Percentiles rank a stretch among this genome's conserved stretches.
Evolutionary conservation across 2,888 invertebrate genomes (phyloP).

Genomic region (Ormyrus thymus): DNA sequence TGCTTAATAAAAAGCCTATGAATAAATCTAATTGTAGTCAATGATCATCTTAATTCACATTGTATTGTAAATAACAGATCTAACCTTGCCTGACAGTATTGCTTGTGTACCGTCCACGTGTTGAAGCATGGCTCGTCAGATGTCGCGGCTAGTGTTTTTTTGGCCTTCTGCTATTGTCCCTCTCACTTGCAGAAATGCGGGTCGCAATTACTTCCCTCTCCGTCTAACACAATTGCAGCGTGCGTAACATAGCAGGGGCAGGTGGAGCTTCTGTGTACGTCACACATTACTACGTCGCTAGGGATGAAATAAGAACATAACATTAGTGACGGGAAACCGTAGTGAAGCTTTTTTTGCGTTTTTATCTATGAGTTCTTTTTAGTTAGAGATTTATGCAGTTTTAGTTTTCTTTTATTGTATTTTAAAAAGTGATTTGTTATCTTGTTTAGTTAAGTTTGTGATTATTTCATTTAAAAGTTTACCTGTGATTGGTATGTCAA

Average conservation of each 20-base stretch:
- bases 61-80: too few relatives aligned
- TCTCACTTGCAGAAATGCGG: neutral
- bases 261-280: neutral
- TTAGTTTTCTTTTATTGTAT: constrained; percentile 2
- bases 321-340: constrained; percentile 35
- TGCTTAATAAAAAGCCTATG: too few relatives aligned
- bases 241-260: neutral
- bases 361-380: constrained; percentile 8
- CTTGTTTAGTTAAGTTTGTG: too few relatives aligned
- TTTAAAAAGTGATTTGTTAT: constrained; percentile 1
- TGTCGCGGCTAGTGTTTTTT: constrained; percentile 19
- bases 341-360: constrained; percentile 28
- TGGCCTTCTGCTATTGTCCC: neutral
- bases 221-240: neutral
- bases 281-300: constrained; percentile 50
- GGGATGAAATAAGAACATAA: constrained; percentile 56
- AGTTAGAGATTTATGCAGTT: neutral
- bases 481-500: too few relatives aligned
- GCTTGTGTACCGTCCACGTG: neutral
- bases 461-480: too few relatives aligned
- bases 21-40: too few relatives aligned
- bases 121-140: constrained; percentile 7
- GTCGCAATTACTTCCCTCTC: neutral
- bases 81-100: neutral
- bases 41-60: too few relatives aligned